A percentile compares a stretch with the other conserved stretches of the same genome.
These are phyloP conservation scores for Nyctereutes procyonoides DNA, from an alignment of 2,113 vertebrate species.

Conservation along the genomic window DNA sequence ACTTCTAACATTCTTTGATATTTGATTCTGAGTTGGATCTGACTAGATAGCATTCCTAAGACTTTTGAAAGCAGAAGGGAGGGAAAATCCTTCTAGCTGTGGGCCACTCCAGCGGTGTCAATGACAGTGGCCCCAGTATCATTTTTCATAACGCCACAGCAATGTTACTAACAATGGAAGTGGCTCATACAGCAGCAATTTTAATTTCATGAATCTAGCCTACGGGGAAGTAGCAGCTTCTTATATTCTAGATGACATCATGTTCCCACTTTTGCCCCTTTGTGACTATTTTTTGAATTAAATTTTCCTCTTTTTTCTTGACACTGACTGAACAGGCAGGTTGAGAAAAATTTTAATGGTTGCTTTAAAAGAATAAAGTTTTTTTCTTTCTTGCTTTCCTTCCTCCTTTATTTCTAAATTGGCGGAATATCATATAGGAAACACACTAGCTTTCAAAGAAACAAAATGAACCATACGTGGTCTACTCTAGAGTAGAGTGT, in stretches of 20 bases:
- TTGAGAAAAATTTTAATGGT: neutral
- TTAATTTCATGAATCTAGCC: neutral
- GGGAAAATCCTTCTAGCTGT: neutral
- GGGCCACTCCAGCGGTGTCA: accelerated
- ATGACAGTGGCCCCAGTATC: neutral
- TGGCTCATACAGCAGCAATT: neutral
- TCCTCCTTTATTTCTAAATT: neutral
- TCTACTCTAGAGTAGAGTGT: neutral
- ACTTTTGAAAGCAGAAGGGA: neutral
- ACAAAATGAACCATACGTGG: neutral
- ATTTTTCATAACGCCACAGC: neutral
- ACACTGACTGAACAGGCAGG: neutral
- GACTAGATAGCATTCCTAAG: neutral
- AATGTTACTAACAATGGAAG: neutral
- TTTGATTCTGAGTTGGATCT: neutral
- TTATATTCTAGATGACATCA: neutral
- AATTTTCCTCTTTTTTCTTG: neutral
- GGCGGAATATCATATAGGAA: neutral
- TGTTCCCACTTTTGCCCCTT: neutral
- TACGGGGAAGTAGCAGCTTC: neutral
- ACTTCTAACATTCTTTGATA: neutral
- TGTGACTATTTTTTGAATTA: neutral
- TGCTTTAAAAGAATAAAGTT: neutral
- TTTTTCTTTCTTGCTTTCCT: neutral
- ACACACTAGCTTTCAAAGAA: neutral